phyloP scores from a whole-genome alignment of 2,113 vertebrate species.

The Cranoglanis bouderius region DNA sequence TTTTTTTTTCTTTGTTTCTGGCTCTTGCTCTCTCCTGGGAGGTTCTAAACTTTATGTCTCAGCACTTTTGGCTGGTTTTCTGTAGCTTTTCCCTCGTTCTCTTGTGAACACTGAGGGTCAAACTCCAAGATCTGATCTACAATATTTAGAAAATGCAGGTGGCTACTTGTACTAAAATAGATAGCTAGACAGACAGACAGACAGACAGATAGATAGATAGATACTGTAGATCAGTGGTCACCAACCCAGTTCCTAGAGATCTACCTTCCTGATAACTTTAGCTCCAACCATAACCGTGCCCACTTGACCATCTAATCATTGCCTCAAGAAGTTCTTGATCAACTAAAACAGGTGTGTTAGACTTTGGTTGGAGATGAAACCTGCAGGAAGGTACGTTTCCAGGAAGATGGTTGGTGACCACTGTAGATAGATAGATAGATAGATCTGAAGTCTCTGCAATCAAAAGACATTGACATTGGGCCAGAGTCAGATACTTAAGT shows the following conservation, averaged over 20 bases:
- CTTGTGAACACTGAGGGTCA: background rate
- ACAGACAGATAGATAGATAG: background rate
- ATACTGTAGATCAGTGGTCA: background rate
- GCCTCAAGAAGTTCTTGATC: too few relatives aligned
- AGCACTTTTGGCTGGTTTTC: slow-evolving; percentile 17
- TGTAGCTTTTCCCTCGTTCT: background rate
- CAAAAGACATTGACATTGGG: too few relatives aligned
- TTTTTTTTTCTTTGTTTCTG: slow-evolving; percentile 17
- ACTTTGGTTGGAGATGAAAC: too few relatives aligned
- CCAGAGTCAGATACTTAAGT: too few relatives aligned
- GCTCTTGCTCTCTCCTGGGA: slow-evolving; percentile 10
- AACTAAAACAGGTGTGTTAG: too few relatives aligned
- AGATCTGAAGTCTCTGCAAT: background rate
- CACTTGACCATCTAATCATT: too few relatives aligned
- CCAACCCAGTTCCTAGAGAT: too few relatives aligned
- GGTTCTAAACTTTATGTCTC: slow-evolving; percentile 20
- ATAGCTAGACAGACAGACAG: background rate
- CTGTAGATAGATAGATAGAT: background rate
- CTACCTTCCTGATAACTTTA: too few relatives aligned
- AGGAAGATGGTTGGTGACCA: too few relatives aligned
- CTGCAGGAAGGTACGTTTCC: too few relatives aligned
- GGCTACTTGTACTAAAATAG: background rate
- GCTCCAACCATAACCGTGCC: too few relatives aligned
- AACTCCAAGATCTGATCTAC: background rate
- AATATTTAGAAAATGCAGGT: background rate